A percentile compares a stretch with the other conserved stretches of the same genome.
phyloP scores from a whole-genome alignment of 1,140 invertebrate genomes.

The Aphis gossypii region DNA sequence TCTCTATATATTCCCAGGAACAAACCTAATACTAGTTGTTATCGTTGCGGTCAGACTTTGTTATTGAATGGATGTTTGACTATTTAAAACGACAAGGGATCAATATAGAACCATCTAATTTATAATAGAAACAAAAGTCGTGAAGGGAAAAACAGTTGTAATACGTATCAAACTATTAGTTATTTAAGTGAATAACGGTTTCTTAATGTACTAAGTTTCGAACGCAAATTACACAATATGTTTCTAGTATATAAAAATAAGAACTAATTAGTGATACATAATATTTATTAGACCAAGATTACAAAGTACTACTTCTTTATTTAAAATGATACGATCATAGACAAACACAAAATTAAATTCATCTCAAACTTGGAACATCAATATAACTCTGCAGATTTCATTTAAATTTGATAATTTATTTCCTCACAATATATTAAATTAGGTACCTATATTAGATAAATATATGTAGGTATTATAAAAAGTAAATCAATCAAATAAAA shows the following conservation, averaged over 20 bases:
- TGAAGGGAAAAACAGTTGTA: neutral
- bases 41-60: neutral
- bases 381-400: neutral
- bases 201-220: neutral
- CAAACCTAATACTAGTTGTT: slow-evolving; percentile 10
- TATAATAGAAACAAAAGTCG: neutral
- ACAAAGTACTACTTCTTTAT: neutral
- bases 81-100: neutral
- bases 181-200: neutral
- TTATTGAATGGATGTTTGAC: slow-evolving; percentile 7
- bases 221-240: neutral
- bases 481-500: neutral
- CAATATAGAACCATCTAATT: neutral
- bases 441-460: neutral
- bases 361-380: neutral
- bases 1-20: neutral
- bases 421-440: neutral
- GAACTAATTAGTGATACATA: neutral
- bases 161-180: neutral
- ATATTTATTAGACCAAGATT: neutral
- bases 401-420: neutral
- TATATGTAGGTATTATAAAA: neutral
- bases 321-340: neutral
- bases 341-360: neutral
- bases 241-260: neutral